Evolutionary conservation across 2,113 vertebrate species (phyloP).

Genomic region (Tichodroma muraria): DNA sequence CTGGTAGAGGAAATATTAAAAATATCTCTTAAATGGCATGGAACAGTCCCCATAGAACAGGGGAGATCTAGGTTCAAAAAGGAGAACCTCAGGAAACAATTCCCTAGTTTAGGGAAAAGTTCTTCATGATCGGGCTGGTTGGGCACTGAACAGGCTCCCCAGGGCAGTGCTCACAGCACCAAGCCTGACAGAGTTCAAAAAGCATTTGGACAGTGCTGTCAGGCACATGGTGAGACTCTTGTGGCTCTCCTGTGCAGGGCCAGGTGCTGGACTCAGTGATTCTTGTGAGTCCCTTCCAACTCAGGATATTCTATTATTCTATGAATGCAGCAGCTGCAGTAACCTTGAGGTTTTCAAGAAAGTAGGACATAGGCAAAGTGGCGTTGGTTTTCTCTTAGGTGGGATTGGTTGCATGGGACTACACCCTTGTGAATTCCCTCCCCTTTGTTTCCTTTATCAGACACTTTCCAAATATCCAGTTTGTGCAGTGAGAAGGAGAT

Average conservation of each 20-base stretch:
- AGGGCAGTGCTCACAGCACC: background rate
- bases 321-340: background rate
- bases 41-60: background rate
- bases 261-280: background rate
- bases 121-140: background rate
- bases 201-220: fast-evolving
- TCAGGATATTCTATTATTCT: background rate
- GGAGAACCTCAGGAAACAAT: background rate
- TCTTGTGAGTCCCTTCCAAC: background rate
- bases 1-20: background rate
- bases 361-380: background rate
- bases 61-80: background rate
- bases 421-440: background rate
- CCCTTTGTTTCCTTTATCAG: background rate
- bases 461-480: background rate
- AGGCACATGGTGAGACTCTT: background rate
- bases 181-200: background rate
- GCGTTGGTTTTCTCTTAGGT: background rate
- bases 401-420: background rate
- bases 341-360: background rate
- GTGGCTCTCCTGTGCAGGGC: background rate
- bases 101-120: background rate
- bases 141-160: background rate
- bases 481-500: background rate
- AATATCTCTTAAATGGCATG: background rate